Evolutionary conservation across 2,888 invertebrate species (phyloP), one percentile per base, ranked within the genome.

Genomic region (Trichogramma evanescens): DNA sequence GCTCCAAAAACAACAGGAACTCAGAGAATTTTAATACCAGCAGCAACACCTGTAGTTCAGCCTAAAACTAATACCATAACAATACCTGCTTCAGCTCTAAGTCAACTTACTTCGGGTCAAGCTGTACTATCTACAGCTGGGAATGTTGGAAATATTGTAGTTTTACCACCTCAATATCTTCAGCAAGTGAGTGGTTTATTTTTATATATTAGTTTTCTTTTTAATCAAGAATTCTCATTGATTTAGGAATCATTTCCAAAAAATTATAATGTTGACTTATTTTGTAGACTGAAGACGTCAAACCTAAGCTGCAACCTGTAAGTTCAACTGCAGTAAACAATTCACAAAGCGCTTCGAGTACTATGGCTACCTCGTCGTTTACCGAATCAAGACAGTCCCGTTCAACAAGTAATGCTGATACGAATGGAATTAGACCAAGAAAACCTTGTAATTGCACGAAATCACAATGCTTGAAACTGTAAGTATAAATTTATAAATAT

Each of bases 391-490:
- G 74, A 64, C 66, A 59, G 58, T 70, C 74, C 48, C 71, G 70
- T 66, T 65, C 71, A 6, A 71, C 69, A 44, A 65, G 71, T 7
- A 73, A 67, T 50, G 64, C 78, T 7, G 82, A 82, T 61, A 77
- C 81, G 5, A 82, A 82, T 67, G 83, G 82, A 10, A 80, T 83
- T 62, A 81, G 89, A 66, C 88, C 91, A 1, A 82, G 93, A 51
- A 98, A 98, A 78, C 96, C 97, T 7, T 99, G 99, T 80, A 99
- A 99, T 79, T 99, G 99, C 80, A 98, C 95, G 42, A 97, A 97
- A 80, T 98, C 97, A 3, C 96, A 96, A 77, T 99, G 99, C 74
- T 84, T 99, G 64, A 99, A 99, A 80, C 79, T 99, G 80, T 97
- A 78, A 82, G 84, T 82, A 58, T 60, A 56, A 56, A 6, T 50